A percentile compares a stretch with the other conserved stretches of the same genome.
These are phyloP conservation scores for Drosophila greeni DNA, from an alignment of 2,888 invertebrate genomes.

Conservation along the genomic window DNA sequence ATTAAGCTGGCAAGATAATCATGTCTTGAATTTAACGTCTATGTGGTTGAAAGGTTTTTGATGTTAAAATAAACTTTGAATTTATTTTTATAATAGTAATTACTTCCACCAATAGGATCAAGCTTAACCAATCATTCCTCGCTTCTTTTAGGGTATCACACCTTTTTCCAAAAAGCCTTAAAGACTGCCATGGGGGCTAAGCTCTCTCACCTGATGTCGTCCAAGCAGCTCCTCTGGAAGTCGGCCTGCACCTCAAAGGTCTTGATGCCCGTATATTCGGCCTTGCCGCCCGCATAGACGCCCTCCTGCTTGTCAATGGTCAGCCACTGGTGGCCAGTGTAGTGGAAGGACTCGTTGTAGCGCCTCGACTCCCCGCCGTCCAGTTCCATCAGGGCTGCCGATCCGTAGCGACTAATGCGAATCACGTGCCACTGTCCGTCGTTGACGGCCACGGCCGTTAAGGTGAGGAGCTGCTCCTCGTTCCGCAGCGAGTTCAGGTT, in stretches of 20 bases:
- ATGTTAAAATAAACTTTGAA: neutral
- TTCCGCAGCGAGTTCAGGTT: conserved; percentile 93
- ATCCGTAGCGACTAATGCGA: conserved; percentile 92
- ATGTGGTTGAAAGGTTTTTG: neutral
- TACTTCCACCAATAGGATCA: too few species aligned
- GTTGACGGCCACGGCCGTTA: conserved; percentile 91
- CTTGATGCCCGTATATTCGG: conserved; percentile 94
- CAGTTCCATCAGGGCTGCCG: conserved; percentile 92
- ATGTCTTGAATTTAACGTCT: neutral
- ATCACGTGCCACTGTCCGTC: conserved; percentile 98
- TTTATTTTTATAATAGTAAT: too few species aligned
- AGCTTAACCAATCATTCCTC: neutral
- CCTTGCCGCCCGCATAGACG: conserved; percentile 96
- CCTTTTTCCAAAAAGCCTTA: neutral
- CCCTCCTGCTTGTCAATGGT: conserved; percentile 95
- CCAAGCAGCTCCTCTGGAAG: conserved; percentile 91
- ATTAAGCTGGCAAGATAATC: neutral
- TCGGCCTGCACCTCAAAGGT: conserved; percentile 96
- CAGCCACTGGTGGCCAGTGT: conserved; percentile 93
- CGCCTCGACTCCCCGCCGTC: conserved; percentile 96
- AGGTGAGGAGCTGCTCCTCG: conserved; percentile 91
- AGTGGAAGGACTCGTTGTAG: conserved; percentile 94
- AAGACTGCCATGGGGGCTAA: neutral
- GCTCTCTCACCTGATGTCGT: conserved; percentile 80
- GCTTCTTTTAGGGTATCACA: neutral